phyloP scores from a whole-genome alignment of 2,888 invertebrate genomes.

The Spisula solida region DNA sequence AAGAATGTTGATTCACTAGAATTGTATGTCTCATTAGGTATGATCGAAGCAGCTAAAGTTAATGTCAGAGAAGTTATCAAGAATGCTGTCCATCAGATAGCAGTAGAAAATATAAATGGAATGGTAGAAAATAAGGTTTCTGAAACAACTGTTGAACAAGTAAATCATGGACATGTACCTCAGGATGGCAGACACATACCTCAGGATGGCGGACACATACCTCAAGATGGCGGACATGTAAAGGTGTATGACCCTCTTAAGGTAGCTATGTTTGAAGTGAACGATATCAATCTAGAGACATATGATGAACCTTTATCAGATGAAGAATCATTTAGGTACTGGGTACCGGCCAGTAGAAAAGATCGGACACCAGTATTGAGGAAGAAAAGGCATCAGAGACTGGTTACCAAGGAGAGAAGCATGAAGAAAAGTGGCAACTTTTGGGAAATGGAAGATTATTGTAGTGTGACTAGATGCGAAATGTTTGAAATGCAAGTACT shows the following conservation, averaged over 20 bases:
- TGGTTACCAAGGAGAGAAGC: background rate
- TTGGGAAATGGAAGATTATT: constrained; percentile 57
- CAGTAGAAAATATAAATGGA: background rate
- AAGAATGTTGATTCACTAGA: constrained; percentile 2
- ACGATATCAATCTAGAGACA: background rate
- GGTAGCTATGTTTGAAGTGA: constrained; percentile 29
- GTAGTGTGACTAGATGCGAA: constrained; percentile 23
- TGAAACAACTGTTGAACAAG: background rate
- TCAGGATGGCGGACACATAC: background rate
- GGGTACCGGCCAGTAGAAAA: background rate
- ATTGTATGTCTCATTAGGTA: background rate
- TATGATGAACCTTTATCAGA: background rate
- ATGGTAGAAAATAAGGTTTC: background rate
- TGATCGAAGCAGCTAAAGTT: background rate
- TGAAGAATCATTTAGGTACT: background rate
- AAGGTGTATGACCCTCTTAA: constrained; percentile 36
- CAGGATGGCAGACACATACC: background rate
- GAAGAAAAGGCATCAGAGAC: background rate
- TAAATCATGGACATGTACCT: background rate
- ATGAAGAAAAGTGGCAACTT: constrained; percentile 26
- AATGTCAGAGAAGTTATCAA: background rate
- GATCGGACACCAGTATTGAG: background rate
- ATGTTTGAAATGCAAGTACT: constrained; percentile 54
- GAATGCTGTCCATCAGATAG: background rate
- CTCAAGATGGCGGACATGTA: background rate